Evolutionary conservation across 1,140 invertebrate genomes (phyloP).

Genomic region (Leptonema lineaticorne): DNA sequence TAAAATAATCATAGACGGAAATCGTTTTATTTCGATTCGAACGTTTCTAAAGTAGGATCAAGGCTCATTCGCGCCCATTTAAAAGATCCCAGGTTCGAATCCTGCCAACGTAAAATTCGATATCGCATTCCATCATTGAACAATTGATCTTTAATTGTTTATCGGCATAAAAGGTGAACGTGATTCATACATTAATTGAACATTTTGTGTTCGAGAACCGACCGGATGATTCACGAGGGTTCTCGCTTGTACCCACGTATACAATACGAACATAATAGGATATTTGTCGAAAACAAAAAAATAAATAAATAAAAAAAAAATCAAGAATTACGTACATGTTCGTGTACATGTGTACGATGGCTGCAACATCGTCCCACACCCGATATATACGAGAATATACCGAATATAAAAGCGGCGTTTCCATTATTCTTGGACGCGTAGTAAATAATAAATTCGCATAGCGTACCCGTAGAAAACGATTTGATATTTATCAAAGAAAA

Average conservation of each 20-base stretch:
- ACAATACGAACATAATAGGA: constrained; percentile 10
- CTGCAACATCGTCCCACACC: constrained; percentile 6
- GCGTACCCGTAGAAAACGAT: neutral
- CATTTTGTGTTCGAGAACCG: neutral
- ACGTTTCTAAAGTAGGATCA: no score
- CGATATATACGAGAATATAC: neutral
- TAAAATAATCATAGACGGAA: no score
- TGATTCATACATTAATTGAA: constrained; percentile 10
- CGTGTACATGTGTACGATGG: no score
- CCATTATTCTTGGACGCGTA: constrained; percentile 6
- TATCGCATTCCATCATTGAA: neutral
- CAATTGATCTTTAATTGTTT: constrained; percentile 10
- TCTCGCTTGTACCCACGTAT: neutral
- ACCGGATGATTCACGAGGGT: constrained; percentile 5
- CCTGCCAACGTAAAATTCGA: no score
- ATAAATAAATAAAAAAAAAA: neutral
- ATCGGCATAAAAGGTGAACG: constrained; percentile 1
- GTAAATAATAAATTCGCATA: constrained; percentile 11
- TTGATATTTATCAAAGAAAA: neutral
- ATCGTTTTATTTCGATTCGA: no score
- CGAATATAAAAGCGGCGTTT: constrained; percentile 8
- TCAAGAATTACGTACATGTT: no score
- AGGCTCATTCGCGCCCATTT: no score
- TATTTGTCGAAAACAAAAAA: neutral
- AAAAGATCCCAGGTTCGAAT: no score